Conservation (phyloP, 2,113 vertebrate genomes). For the Anolis carolinensis region DNA sequence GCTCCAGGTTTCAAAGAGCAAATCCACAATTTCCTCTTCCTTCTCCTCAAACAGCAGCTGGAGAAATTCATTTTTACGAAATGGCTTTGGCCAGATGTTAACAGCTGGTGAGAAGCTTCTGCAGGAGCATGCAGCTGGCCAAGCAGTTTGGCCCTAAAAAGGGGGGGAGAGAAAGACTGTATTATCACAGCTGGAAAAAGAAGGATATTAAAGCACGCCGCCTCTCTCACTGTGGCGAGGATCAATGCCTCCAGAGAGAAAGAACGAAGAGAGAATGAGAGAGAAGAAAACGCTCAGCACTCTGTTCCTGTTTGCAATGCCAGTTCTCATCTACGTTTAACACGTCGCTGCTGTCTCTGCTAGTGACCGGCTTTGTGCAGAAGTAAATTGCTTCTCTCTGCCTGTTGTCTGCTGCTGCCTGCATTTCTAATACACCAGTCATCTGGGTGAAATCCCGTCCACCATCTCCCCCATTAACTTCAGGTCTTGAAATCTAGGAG, state of each 20-base stretch:
- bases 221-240: background rate
- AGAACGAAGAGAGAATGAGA: background rate
- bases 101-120: background rate
- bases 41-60: background rate
- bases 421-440: background rate
- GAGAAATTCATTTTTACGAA: too few species aligned
- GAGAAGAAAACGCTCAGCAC: background rate
- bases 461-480: background rate
- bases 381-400: conserved; percentile 1
- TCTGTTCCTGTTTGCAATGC: background rate
- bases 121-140: background rate
- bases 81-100: background rate
- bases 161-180: background rate
- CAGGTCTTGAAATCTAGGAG: background rate
- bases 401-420: conserved; percentile 6
- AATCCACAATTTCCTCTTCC: background rate
- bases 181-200: background rate
- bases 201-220: background rate
- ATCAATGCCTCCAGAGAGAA: conserved; percentile 1
- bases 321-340: conserved; percentile 14
- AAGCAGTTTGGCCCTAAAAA: background rate
- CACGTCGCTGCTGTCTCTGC: background rate
- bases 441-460: background rate
- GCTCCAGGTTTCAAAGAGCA: background rate
- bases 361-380: background rate